Base-by-base conservation (phyloP, 92 coral and sea anemone genomes). In the Zoanthus solanderi region DNA sequence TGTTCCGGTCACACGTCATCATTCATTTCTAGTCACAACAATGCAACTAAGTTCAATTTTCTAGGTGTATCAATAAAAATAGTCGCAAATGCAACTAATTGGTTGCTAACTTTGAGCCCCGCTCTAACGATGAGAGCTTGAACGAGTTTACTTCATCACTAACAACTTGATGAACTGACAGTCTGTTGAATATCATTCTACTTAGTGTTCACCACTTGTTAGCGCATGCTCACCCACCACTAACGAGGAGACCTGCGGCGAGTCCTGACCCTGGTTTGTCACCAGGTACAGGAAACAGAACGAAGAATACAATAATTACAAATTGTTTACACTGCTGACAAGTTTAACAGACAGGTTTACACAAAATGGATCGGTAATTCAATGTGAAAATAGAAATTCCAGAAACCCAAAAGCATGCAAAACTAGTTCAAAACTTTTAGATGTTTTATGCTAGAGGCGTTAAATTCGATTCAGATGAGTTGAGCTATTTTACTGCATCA, bases 221-320 rank as follows among this genome's bases (percentile, higher is more conserved):
- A 65, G 85, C 45, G 75, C 85, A 65, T 81, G 85, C 85, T 53
- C 85, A 81, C 85, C 85, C 85, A 81, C 85, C 85, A 81, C 71
- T 81, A 81, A 63, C 74, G 85, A 65, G 60, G 85, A 65, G 46
- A 81, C 85, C 85, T 81, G 85, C 50, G 58, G 71, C 50, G 72
- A 63, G n/a, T 50, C 75, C 47, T 81, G 85, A 18, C 85, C 85
- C 85, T 81, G 52, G 61, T 14, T 50, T 50, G 12, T 50, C 29
- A 81, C 85, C 85, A 81, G 85, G 61, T 75, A 66, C 75, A 66
- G 61, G 47, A 61, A 67, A 81, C 75, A 81, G 71, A 67, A 81
- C 28, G 75, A 80, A 80, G n/a, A 60, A 80, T 14, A 17, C 42
- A 44, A 18, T 18, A 13, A 81, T 50, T 50, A 50, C 56, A 79